Evolutionary conservation across 2,113 vertebrate genomes (phyloP), one percentile per base, ranked within the genome.

Genomic region (Bubalus kerabau): DNA sequence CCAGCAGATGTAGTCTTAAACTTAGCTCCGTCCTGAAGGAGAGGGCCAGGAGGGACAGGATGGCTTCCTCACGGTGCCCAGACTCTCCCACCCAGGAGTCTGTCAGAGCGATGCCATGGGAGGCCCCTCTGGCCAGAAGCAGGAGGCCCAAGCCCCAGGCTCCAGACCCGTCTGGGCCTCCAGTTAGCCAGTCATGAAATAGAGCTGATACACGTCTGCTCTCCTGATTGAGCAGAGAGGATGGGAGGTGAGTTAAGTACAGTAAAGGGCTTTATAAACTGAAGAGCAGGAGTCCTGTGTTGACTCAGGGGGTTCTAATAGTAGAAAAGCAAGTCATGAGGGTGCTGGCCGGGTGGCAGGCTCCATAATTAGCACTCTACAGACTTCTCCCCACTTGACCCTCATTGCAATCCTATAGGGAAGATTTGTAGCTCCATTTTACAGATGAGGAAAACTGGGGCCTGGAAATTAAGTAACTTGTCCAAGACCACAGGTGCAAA

Each of bases 51-150:
- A 57, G 2, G 43, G 36, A 14, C 11, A 46, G n/a, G 32, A n/a
- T 1, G 0, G 23, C n/a, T 43, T 67, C 36, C 57, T 62, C 46
- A 24, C 48, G 48, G 30, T 2, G 15, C 56, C 64, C 83, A 64
- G 76, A 84, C 40, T 64, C 40, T 81, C n/a, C n/a, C 28, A 87
- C 15, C n/a, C 7, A 46, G 46, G 17, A 91, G 36, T 23, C 91
- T 50, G 2, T n/a, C 28, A 84, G 50, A 46, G 43, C 3, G 16
- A 36, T 9, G 13, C 30, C 40, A 1, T 0, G 0, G 54, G 24
- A 60, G 59, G n/a, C 24, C 2, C 62, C 14, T 5, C 40, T 8
- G 1, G 36, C 24, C 36, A 64, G 50, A 54, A 62, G 76, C 24
- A 30, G 74, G n/a, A 46, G 52, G 43, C 40, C 50, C 8, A 3